These are phyloP conservation scores for Acronicta leporina DNA, from an alignment of 2,888 invertebrate species.

Conservation along the genomic window DNA sequence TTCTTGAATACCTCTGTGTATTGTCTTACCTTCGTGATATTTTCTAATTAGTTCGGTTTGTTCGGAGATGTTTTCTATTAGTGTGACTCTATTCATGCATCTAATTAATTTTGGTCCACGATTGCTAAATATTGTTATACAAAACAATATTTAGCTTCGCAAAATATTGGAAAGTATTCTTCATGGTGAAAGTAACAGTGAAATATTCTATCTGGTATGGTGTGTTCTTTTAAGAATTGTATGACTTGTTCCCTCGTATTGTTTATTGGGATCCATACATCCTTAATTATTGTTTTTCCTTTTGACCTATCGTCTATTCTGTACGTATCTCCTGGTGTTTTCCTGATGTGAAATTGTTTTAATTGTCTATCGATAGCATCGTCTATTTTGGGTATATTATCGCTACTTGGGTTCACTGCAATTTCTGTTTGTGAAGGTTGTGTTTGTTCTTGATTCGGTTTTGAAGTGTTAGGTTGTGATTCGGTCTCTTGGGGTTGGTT, in stretches of 20 bases:
- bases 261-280: conserved; percentile 16
- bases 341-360: conserved; percentile 55
- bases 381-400: conserved; percentile 22
- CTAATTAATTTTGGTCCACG: conserved; percentile 46
- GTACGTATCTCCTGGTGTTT: conserved; percentile 38
- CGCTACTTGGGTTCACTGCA: background rate
- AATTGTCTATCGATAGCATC: conserved; percentile 56
- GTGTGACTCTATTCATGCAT: conserved; percentile 41
- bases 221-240: conserved; percentile 23
- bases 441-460: background rate
- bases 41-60: conserved; percentile 23
- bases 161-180: conserved; percentile 9
- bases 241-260: conserved; percentile 38
- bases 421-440: background rate
- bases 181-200: conserved; percentile 13
- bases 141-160: too few relatives aligned
- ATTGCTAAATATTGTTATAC: conserved; percentile 43
- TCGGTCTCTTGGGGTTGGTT: background rate
- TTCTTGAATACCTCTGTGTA: conserved; percentile 32
- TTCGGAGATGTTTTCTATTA: conserved; percentile 36
- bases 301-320: conserved; percentile 50
- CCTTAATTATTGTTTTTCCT: conserved; percentile 16
- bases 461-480: too few relatives aligned
- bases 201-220: conserved; percentile 10
- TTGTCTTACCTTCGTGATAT: conserved; percentile 32